Evolutionary conservation across 2,797 vertebrate genomes (phyloP), one percentile per base, ranked within the genome.

Genomic region (Odontamblyopus rebecca): DNA sequence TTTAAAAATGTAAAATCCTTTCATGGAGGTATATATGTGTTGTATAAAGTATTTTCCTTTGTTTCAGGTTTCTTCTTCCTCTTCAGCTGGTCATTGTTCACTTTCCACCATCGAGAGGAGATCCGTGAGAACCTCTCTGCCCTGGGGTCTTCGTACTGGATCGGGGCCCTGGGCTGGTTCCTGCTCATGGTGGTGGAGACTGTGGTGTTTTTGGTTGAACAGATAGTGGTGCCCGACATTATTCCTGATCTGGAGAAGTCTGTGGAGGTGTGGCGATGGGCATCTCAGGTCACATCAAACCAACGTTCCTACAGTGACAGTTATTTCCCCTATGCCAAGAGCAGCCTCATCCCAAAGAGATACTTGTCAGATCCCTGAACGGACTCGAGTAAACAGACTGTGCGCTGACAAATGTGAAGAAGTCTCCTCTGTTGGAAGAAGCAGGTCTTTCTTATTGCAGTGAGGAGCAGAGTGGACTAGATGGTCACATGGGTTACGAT

Each of bases 1-100:
- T 48, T 48, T 15, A 15, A 48, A 48, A 48, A 15, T 48, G 13
- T 15, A 48, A 4, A 48, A 23, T 23, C 6, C 19, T 56, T 3
- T 8, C 18, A 6, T 6, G 8, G 6, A n/a, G 8, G 23, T 12
- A 5, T 60, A 60, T 18, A 0, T 59, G 12, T n/a, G n/a, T 62
- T 76, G 12, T 3, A 9, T 8, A 80, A 12, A 73, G 67, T 66
- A 59, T 59, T 74, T 19, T 30, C 41, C 32, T 71, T 26, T 81
- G 5, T 74, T 61, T 16, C 87, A 95, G 95, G 94, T 63, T 92
- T 95, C 72, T 93, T 95, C 77, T 95, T 94, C 82, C 88, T 94
- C 68, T 80, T 96, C 27, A 86, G 89, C 79, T 95, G 94, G 94
- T 87, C 86, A 6, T 69, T 94, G 62, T 96, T 95, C 83, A 95